Evolutionary conservation across 92 coral and sea anemone species (phyloP).

Genomic region (Paramuricea clavata): DNA sequence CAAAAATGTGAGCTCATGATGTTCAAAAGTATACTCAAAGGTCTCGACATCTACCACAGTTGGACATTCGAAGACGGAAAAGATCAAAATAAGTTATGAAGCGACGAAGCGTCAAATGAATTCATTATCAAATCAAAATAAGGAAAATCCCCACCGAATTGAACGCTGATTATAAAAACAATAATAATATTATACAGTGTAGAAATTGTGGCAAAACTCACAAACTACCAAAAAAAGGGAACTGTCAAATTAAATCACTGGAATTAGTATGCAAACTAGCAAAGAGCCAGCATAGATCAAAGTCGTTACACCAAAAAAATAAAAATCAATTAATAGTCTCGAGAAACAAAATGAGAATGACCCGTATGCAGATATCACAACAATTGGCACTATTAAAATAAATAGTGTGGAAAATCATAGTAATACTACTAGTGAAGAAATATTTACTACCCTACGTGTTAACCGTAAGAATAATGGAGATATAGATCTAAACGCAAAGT

Average conservation of each 20-base stretch:
- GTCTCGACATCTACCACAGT: too few species aligned
- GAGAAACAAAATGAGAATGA: not conserved
- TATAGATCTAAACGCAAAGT: too few species aligned
- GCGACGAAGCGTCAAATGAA: too few species aligned
- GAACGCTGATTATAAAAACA: too few species aligned
- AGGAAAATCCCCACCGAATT: too few species aligned
- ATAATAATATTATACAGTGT: not conserved
- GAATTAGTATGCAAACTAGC: conserved; percentile 40
- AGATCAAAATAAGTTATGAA: too few species aligned
- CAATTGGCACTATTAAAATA: conserved; percentile 34
- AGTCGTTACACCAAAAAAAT: not conserved
- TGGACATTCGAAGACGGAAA: too few species aligned
- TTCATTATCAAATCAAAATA: too few species aligned
- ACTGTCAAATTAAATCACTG: conserved; percentile 52
- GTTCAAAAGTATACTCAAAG: too few species aligned
- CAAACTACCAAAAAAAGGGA: conserved; percentile 8
- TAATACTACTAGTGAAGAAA: conserved; percentile 9
- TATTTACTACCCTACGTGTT: conserved; percentile 17
- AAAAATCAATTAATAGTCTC: not conserved
- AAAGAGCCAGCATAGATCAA: conserved; percentile 8
- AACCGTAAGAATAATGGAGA: not conserved
- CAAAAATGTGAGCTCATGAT: too few species aligned
- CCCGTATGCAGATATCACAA: not conserved
- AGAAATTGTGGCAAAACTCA: conserved; percentile 17
- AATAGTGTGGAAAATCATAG: not conserved